Conservation (phyloP, 2,113 vertebrate species). For the Centropus bengalensis region DNA sequence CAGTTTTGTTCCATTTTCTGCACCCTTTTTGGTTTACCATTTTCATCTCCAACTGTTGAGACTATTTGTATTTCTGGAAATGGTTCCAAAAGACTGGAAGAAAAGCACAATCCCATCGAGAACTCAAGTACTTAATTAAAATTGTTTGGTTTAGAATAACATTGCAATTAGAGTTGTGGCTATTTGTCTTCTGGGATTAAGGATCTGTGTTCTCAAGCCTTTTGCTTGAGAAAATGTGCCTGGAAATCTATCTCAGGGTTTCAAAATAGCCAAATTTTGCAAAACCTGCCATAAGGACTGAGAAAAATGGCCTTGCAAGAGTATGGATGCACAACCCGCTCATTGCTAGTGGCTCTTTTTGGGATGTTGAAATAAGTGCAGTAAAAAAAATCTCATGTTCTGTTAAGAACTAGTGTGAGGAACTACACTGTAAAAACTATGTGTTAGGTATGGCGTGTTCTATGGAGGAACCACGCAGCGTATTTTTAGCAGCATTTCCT, state of each 20-base stretch:
- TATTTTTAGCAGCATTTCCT: conserved; percentile 53
- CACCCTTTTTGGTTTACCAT: not conserved
- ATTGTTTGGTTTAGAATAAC: conserved; percentile 15
- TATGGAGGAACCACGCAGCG: fast-evolving
- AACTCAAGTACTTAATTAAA: conserved; percentile 22
- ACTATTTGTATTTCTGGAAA: conserved; percentile 6
- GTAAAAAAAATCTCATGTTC: not conserved
- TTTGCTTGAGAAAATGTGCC: conserved; percentile 21
- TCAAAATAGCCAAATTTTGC: conserved; percentile 57
- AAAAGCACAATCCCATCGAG: not conserved
- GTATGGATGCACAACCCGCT: not conserved
- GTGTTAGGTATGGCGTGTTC: not conserved
- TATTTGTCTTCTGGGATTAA: conserved; percentile 8
- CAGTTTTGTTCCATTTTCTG: not conserved
- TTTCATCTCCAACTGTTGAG: conserved; percentile 16
- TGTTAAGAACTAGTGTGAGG: not conserved
- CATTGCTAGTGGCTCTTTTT: not conserved
- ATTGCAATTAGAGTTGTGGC: conserved; percentile 5
- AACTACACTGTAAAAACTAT: not conserved
- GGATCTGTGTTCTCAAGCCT: not conserved
- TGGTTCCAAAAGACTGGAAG: not conserved
- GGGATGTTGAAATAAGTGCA: conserved; percentile 40
- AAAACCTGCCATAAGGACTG: conserved; percentile 31
- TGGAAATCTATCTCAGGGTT: conserved; percentile 40
- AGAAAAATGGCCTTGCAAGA: not conserved